A percentile compares a stretch with the other conserved stretches of the same genome.
Conservation (phyloP, 2,113 vertebrate species). For the Aegotheles bennettii region DNA sequence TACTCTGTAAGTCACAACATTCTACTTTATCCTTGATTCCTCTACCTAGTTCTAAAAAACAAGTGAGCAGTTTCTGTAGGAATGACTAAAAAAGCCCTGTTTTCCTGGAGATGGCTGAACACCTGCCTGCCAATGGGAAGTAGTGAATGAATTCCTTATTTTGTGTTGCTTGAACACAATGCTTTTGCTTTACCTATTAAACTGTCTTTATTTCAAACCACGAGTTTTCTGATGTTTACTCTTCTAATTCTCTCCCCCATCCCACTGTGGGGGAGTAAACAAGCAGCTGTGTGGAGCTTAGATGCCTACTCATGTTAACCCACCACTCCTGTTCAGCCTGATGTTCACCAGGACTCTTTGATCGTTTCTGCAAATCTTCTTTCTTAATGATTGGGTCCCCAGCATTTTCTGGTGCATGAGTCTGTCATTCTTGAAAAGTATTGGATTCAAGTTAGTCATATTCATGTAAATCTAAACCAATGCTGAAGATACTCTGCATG, state of each 20-base stretch:
- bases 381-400: rapidly evolving
- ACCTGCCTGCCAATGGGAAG: not conserved
- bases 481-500: not conserved
- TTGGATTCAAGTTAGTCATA: not conserved
- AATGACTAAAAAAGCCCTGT: not conserved
- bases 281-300: not conserved
- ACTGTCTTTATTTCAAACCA: not conserved
- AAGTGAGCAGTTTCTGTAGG: not conserved
- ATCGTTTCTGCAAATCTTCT: not conserved
- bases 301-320: not conserved
- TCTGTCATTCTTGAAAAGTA: not conserved
- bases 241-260: not conserved
- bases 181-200: not conserved
- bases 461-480: not conserved
- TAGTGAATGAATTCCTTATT: rapidly evolving
- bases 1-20: not conserved
- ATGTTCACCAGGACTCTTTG: not conserved
- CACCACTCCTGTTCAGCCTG: not conserved
- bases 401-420: not conserved
- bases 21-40: not conserved
- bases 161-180: rapidly evolving
- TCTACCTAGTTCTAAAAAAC: not conserved
- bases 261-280: rapidly evolving
- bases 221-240: not conserved
- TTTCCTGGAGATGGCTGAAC: not conserved